Percentiles rank a stretch among this genome's conserved stretches.
Evolutionary conservation across 2,113 vertebrate genomes (phyloP).

Genomic region (Hypanus sabinus): DNA sequence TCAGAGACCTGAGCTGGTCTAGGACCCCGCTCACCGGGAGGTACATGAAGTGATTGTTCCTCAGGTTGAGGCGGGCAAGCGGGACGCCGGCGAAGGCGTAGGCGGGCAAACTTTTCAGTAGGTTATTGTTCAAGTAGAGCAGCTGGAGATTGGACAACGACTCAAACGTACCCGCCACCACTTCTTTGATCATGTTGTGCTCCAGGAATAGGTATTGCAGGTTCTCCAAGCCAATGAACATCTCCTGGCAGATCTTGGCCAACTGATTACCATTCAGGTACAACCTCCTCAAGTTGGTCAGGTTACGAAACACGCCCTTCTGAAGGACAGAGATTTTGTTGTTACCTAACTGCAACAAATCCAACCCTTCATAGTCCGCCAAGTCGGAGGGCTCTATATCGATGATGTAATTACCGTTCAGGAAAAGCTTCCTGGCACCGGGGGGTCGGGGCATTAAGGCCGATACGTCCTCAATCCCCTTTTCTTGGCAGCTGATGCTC

Average conservation of each 20-base stretch:
- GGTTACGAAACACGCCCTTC: slow-evolving; percentile 84
- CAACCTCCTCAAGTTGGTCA: slow-evolving; percentile 85
- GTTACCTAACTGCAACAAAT: slow-evolving; percentile 90
- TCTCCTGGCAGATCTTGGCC: slow-evolving; percentile 84
- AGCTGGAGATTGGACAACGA: slow-evolving; percentile 90
- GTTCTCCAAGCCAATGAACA: slow-evolving; percentile 88
- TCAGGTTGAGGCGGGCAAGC: slow-evolving; percentile 83
- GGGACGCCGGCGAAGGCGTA: slow-evolving; percentile 87
- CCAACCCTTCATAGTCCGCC: slow-evolving; percentile 83
- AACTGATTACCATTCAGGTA: slow-evolving; percentile 95
- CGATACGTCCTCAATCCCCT: slow-evolving; percentile 75
- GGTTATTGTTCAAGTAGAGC: slow-evolving; percentile 92
- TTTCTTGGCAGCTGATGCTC: slow-evolving; percentile 91
- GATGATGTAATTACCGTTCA: slow-evolving; percentile 88
- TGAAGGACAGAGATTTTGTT: slow-evolving; percentile 79
- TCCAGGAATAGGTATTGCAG: slow-evolving; percentile 95
- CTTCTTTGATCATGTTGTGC: slow-evolving; percentile 95
- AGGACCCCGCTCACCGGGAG: slow-evolving; percentile 92
- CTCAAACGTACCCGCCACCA: slow-evolving; percentile 88
- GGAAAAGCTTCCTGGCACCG: slow-evolving; percentile 89
- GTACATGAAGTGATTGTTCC: slow-evolving; percentile 98
- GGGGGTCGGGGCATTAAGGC: slow-evolving; percentile 78
- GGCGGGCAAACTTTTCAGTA: slow-evolving; percentile 81
- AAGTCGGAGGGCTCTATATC: slow-evolving; percentile 78
- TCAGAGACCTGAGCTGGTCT: slow-evolving; percentile 84